Evolutionary conservation across 92 coral and sea anemone genomes (phyloP), one percentile per base, ranked within the genome.

Genomic region (Bergia sp.): DNA sequence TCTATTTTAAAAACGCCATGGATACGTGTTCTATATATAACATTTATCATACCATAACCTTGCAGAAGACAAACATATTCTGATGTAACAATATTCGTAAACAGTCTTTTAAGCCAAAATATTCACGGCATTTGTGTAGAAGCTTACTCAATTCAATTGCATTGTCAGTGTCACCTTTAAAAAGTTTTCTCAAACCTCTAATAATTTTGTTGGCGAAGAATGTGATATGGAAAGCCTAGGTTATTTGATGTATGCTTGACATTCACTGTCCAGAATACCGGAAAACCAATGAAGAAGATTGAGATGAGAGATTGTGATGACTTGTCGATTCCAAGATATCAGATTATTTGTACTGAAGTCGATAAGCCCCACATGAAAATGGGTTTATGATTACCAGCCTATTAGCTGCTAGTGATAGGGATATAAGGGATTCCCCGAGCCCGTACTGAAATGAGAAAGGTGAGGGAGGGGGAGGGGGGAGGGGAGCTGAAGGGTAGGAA

Each of bases 301-400:
- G 45, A 16, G 78, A 47, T 74, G 47, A 74, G 37, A 76, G 80
- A 76, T 41, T 37, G 47, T 71, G 75, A 36, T 57, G 49, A 49
- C 67, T 74, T 84, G 87, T 72, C 79, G 23, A 84, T 73, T 72
- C 55, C 64, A 69, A 47, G 79, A 84, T 84, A 84, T 84, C 87
- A 44, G 64, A 44, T 84, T 71, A 71, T 72, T 45, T 41, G 61
- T 38, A 69, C 78, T 73, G 78, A 84, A 69, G 77, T 43, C 23
- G 87, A 12, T 84, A 84, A 84, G 64, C 77, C 87, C 29, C 29
- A 71, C 74, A 65, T 84, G 87, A 84, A 72, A 84, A 84, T 84
- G 67, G 86, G 87, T 15, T 84, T 84, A 84, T 47, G 78, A 72
- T 72, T 77, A 72, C 87, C 18, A 66, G 43, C 65, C 40, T 12